Base-by-base conservation (phyloP, 2,113 vertebrate species). In the Ptilonorhynchus violaceus region DNA sequence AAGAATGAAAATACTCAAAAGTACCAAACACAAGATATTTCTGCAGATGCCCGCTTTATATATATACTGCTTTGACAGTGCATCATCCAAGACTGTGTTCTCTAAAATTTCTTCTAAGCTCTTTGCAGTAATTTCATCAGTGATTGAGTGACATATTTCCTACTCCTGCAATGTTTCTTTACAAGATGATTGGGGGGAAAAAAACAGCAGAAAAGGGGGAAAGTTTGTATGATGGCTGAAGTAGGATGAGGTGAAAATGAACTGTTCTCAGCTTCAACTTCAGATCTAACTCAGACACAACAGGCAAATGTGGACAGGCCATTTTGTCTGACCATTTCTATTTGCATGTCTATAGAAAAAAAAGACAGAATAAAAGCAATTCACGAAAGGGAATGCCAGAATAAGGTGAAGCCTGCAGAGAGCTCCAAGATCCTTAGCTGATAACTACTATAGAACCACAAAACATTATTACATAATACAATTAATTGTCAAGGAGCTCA, bases 361-460 rank as follows among this genome's bases (percentile, higher is more conserved):
- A 63, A 58, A 73, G 25, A n/a, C 8, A 76, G 13, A 79, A 83
- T 33, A 53, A 47, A 78, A 50, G 7, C 9, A 75, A 25, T 23
- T 86, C 44, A 41, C 5, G 72, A 55, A 59, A 59, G 22, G 7
- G 13, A 77, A 63, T 92, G 33, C 15, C 68, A 90, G 82, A 94
- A 62, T 91, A 74, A 91, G 31, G 49, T 62, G 62, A 30, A 87
- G 28, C 80, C 91, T 92, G 80, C 69, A 94, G 91, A 91, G 76
- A 64, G 73, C 92, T 96, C 92, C 80, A 88, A 90, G 95, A 80
- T 95, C 68, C 39, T 66, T 83, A 74, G 67, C 63, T 90, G 90
- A 75, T 86, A 92, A 55, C 75, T 80, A 31, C 14, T 49, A 23
- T 4, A 88, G 83, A 89, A 91, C 21, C 37, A 78, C 60, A 64